These are phyloP conservation scores for Drosophila fuyamai DNA, from an alignment of 1,140 invertebrate species.

Conservation along the genomic window DNA sequence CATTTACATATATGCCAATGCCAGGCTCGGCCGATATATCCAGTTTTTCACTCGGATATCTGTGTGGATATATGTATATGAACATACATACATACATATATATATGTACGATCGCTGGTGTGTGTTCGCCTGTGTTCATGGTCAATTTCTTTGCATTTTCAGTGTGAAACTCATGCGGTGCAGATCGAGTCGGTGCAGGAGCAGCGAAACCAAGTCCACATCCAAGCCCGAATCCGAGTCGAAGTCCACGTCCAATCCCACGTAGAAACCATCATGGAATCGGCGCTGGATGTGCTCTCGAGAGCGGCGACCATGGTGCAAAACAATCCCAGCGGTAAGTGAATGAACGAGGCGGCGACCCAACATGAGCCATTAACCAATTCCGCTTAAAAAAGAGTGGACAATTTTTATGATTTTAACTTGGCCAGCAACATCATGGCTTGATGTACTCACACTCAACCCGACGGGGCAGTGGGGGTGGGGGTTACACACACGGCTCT, in stretches of 20 bases:
- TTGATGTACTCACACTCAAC: constrained; percentile 3
- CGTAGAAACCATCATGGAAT: constrained; percentile 87
- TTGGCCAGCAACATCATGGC: constrained; percentile 9
- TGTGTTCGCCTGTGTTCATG: constrained; percentile 47
- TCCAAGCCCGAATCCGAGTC: constrained; percentile 23
- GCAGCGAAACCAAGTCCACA: constrained; percentile 20
- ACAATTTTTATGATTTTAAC: constrained; percentile 47
- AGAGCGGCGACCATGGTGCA: constrained; percentile 96
- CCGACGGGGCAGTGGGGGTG: constrained; percentile 14
- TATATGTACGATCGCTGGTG: not conserved
- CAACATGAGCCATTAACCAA: constrained; percentile 56
- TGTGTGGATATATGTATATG: constrained; percentile 19
- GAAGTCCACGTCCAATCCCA: constrained; percentile 33
- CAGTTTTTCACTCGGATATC: constrained; percentile 41
- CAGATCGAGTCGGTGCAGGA: constrained; percentile 59
- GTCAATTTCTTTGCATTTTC: constrained; percentile 76
- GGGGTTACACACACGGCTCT: constrained; percentile 6
- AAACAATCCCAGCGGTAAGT: constrained; percentile 87
- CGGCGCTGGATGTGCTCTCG: constrained; percentile 94
- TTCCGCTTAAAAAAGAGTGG: constrained; percentile 59
- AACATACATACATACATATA: constrained; percentile 20
- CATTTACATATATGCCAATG: constrained; percentile 69
- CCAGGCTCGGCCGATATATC: constrained; percentile 42
- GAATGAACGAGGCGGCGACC: not conserved
- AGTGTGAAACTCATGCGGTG: constrained; percentile 80